Conservation (phyloP, 2,888 invertebrate species). For the Drosophila kokeensis region DNA sequence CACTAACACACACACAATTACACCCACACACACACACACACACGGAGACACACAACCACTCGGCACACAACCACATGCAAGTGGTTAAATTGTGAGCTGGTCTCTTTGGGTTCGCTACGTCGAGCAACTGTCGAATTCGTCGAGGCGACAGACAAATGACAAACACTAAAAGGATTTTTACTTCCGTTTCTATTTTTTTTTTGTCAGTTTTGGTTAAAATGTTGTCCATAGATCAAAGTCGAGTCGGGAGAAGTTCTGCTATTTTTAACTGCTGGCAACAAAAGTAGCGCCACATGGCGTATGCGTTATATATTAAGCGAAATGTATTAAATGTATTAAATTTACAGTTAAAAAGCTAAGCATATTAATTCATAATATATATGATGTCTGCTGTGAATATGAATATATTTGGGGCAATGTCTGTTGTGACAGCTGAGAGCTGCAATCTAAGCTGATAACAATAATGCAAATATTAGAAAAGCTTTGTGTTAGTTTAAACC, state of each 20-base stretch:
- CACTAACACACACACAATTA: constrained; percentile 9
- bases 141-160: constrained; percentile 35
- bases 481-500: background rate
- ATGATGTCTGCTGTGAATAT: background rate
- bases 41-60: background rate
- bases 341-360: background rate
- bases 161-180: constrained; percentile 19
- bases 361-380: background rate
- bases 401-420: background rate
- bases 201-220: background rate
- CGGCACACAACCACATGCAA: constrained; percentile 39
- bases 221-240: constrained; percentile 10
- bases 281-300: constrained; percentile 14
- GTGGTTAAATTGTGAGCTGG: constrained; percentile 31
- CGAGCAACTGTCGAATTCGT: constrained; percentile 34
- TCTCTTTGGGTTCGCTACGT: constrained; percentile 13
- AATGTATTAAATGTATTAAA: background rate
- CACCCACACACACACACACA: background rate
- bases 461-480: background rate
- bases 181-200: background rate
- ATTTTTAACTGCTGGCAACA: background rate
- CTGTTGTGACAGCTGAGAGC: background rate
- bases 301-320: constrained; percentile 28
- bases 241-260: background rate
- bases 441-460: background rate